These are phyloP conservation scores for Holothuria glaberrima DNA, from an alignment of 35 echinoderm and acorn worm genomes.

Conservation along the genomic window DNA sequence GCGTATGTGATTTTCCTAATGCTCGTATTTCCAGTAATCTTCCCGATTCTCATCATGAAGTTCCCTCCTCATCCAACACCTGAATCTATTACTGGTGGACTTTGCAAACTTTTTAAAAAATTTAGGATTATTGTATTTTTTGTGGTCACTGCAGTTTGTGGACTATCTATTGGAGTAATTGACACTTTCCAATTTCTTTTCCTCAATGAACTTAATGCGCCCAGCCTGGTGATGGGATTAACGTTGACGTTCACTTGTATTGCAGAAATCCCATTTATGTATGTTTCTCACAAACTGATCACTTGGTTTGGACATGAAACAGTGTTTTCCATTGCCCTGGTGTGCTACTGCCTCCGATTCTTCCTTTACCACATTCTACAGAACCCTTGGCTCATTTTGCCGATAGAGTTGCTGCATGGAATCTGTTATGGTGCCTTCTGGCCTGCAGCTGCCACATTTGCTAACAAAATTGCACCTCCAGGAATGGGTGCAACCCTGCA, in stretches of 20 bases:
- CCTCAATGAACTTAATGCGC: conserved; percentile 62
- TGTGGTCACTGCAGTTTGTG: conserved; percentile 36
- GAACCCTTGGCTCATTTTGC: conserved; percentile 72
- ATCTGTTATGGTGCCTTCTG: conserved; percentile 74
- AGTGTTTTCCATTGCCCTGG: conserved; percentile 60
- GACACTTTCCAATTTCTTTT: conserved; percentile 72
- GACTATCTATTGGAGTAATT: conserved; percentile 70
- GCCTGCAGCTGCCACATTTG: conserved; percentile 65
- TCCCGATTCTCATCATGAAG: conserved; percentile 51
- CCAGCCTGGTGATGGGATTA: conserved; percentile 67
- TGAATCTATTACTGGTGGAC: conserved; percentile 54
- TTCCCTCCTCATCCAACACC: conserved; percentile 55
- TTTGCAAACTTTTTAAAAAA: conserved; percentile 38
- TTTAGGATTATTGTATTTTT: conserved; percentile 63
- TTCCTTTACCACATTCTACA: conserved; percentile 63
- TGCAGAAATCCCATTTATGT: conserved; percentile 80
- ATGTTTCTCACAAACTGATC: conserved; percentile 63
- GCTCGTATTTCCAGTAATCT: conserved; percentile 18
- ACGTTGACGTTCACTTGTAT: conserved; percentile 71
- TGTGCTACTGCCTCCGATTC: conserved; percentile 70
- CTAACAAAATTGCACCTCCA: conserved; percentile 62
- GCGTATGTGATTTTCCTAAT: conserved; percentile 51
- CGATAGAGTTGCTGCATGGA: conserved; percentile 77
- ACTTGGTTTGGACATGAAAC: conserved; percentile 60
- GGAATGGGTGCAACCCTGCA: conserved; percentile 70